phyloP scores from a whole-genome alignment of 2,888 invertebrate species.

The Pantelozetes paolii region DNA sequence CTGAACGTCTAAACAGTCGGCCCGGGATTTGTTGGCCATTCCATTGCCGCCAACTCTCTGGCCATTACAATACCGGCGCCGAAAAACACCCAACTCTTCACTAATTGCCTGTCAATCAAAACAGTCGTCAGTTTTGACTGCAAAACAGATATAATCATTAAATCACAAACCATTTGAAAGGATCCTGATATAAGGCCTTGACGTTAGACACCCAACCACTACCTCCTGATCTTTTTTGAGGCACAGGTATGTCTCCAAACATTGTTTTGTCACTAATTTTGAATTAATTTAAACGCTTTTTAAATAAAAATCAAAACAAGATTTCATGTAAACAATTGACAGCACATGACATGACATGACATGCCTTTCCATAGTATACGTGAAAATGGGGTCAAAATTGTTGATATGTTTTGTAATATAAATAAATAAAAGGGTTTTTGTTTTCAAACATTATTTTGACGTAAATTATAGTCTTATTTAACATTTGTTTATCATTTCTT shows the following conservation, averaged over 20 bases:
- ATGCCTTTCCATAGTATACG: too few species aligned
- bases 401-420: too few species aligned
- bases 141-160: not conserved
- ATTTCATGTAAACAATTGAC: too few species aligned
- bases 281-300: constrained; percentile 6
- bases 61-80: constrained; percentile 37
- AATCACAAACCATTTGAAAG: constrained; percentile 38
- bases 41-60: constrained; percentile 34
- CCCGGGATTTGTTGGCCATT: constrained; percentile 2
- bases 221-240: not conserved
- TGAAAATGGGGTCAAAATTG: too few species aligned
- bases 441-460: too few species aligned
- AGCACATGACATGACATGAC: too few species aligned
- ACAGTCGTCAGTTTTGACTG: not conserved
- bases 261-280: not conserved
- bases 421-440: too few species aligned
- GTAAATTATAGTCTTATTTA: too few species aligned
- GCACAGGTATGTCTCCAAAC: not conserved
- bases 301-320: too few species aligned
- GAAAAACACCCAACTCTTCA: constrained; percentile 41
- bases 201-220: not conserved
- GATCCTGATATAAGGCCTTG: constrained; percentile 37
- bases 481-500: too few species aligned
- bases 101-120: constrained; percentile 31
- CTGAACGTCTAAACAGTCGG: not conserved